Percentiles rank a stretch among this genome's conserved stretches.
Evolutionary conservation across 2,888 invertebrate species (phyloP).

Genomic region (Meta bourneti): DNA sequence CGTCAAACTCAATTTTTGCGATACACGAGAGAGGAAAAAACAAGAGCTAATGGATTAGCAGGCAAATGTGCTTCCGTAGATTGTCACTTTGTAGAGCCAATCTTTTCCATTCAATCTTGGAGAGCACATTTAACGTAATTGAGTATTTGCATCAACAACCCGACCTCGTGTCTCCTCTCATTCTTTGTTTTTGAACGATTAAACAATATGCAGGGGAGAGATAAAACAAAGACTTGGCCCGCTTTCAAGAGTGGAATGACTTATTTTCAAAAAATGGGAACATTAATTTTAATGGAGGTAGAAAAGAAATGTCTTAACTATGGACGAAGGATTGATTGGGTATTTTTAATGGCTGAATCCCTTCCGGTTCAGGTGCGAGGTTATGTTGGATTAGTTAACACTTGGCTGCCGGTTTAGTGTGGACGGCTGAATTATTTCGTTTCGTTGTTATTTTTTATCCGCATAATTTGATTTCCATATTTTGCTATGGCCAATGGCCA

Average conservation of each 20-base stretch:
- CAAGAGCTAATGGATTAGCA: conserved; percentile 64
- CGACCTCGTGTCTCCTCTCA: conserved; percentile 29
- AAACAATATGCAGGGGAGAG: conserved; percentile 53
- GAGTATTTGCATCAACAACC: conserved; percentile 63
- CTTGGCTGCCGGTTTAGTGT: too few species aligned
- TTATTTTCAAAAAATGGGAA: background rate
- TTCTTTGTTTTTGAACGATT: conserved; percentile 64
- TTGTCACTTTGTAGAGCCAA: conserved; percentile 67
- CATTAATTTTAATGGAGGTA: background rate
- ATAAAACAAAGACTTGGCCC: conserved; percentile 37
- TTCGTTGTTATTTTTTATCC: too few species aligned
- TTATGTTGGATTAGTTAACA: too few species aligned
- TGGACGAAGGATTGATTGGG: background rate
- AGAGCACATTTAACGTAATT: conserved; percentile 66
- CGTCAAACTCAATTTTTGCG: conserved; percentile 21
- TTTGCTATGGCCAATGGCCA: too few species aligned
- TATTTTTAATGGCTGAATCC: too few species aligned
- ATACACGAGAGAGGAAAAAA: conserved; percentile 8
- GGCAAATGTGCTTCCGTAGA: conserved; percentile 59
- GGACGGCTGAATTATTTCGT: too few species aligned
- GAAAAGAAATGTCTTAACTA: conserved; percentile 3
- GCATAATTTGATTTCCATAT: too few species aligned
- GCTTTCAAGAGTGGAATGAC: conserved; percentile 4
- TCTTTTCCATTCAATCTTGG: conserved; percentile 63
- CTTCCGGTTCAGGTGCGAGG: too few species aligned